Evolutionary conservation across 1,140 invertebrate species (phyloP).

Genomic region (Lysiphlebus fabarum): DNA sequence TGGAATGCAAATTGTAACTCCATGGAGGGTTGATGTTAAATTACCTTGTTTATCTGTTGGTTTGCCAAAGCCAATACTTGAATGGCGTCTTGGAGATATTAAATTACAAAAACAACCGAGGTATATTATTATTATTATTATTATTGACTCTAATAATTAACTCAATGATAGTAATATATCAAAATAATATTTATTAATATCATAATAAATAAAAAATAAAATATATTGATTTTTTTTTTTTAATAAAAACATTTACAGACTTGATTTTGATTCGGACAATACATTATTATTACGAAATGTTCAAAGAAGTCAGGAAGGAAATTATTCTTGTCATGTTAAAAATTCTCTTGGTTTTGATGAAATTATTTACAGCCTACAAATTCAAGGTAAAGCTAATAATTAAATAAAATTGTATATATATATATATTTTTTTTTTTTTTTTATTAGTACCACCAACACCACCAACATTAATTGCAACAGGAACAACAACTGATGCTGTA

Average conservation of each 20-base stretch:
- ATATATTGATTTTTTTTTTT: slow-evolving; percentile 6
- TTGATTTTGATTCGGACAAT: slow-evolving; percentile 59
- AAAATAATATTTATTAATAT: background rate
- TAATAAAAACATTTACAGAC: slow-evolving; percentile 30
- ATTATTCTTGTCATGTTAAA: slow-evolving; percentile 63
- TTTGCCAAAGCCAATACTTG: slow-evolving; percentile 54
- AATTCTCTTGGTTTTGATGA: slow-evolving; percentile 62
- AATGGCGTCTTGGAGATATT: slow-evolving; percentile 55
- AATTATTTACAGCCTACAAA: slow-evolving; percentile 61
- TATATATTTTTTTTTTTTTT: no score
- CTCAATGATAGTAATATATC: background rate
- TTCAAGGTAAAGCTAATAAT: slow-evolving; percentile 53
- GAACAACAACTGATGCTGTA: slow-evolving; percentile 52
- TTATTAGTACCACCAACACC: slow-evolving; percentile 50
- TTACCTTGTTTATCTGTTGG: slow-evolving; percentile 62
- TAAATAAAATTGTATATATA: no score
- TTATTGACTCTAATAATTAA: background rate
- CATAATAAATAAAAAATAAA: background rate
- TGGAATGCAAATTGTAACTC: slow-evolving; percentile 55
- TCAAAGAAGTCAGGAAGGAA: slow-evolving; percentile 61
- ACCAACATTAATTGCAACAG: slow-evolving; percentile 51
- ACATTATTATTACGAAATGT: slow-evolving; percentile 60
- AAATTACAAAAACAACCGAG: slow-evolving; percentile 48
- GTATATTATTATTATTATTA: slow-evolving; percentile 29
- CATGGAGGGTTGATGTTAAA: slow-evolving; percentile 58